Percentiles rank a stretch among this genome's conserved stretches.
These are phyloP conservation scores for Cossypha heuglini DNA, from an alignment of 2,797 vertebrate genomes.

Conservation along the genomic window DNA sequence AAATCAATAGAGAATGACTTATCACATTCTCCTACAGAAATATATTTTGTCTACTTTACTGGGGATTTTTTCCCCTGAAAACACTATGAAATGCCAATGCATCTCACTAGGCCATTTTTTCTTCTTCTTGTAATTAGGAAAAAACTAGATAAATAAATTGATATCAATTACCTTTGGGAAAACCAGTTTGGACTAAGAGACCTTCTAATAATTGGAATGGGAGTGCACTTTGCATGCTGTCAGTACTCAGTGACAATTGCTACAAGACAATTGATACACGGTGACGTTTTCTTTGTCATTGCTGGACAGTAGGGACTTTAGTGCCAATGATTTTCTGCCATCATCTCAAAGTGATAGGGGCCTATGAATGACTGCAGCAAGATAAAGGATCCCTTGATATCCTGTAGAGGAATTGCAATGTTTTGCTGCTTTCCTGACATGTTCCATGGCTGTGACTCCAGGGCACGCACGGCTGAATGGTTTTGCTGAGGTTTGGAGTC, in stretches of 20 bases:
- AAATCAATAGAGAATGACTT: conserved; percentile 51
- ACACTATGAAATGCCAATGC: conserved; percentile 9
- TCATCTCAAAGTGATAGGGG: conserved; percentile 71
- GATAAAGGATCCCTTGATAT: conserved; percentile 68
- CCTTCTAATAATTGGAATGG: conserved; percentile 56
- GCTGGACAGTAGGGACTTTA: conserved; percentile 64
- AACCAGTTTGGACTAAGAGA: conserved; percentile 50
- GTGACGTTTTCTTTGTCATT: conserved; percentile 72
- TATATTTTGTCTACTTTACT: conserved; percentile 26
- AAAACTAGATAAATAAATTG: conserved; percentile 67
- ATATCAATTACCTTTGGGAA: conserved; percentile 53
- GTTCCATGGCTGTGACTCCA: conserved; percentile 14
- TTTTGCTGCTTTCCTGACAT: conserved; percentile 23
- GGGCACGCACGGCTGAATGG: neutral
- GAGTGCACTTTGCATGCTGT: conserved; percentile 54
- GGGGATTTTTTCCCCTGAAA: neutral
- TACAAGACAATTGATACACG: conserved; percentile 50
- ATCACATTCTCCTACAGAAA: conserved; percentile 1
- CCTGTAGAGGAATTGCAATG: conserved; percentile 8
- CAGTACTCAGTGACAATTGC: conserved; percentile 50
- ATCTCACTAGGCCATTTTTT: conserved; percentile 7
- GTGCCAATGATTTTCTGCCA: conserved; percentile 79
- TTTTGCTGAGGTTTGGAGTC: conserved; percentile 44
- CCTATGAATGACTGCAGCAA: conserved; percentile 53
- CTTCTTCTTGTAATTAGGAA: conserved; percentile 44